Percentiles rank a stretch among this genome's conserved stretches.
These are phyloP conservation scores for Stegophylla sp. DNA, from an alignment of 2,888 invertebrate species.

Conservation along the genomic window DNA sequence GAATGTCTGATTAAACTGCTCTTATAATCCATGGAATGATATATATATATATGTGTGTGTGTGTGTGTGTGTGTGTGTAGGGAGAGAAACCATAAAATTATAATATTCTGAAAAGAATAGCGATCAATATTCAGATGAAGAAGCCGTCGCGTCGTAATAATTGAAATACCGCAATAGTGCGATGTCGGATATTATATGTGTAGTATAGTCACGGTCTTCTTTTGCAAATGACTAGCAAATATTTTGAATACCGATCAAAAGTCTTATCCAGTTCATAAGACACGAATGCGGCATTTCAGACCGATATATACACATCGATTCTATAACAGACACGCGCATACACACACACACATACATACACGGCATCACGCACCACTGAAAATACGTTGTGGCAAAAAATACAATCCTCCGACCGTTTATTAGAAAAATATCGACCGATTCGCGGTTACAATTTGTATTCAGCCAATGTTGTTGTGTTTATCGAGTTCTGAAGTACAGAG, in stretches of 20 bases:
- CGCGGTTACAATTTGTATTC: slow-evolving; percentile 29
- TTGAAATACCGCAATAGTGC: slow-evolving; percentile 41
- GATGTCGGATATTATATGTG: background rate
- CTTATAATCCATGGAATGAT: background rate
- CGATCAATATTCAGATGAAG: slow-evolving; percentile 24
- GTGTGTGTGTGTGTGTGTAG: background rate
- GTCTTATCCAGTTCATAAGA: slow-evolving; percentile 41
- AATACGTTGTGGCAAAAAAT: slow-evolving; percentile 14
- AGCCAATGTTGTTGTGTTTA: slow-evolving; percentile 22
- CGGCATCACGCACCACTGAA: background rate
- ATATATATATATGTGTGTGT: background rate
- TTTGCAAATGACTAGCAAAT: slow-evolving; percentile 39
- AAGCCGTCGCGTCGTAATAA: background rate
- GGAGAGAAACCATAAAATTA: background rate
- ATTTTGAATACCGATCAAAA: slow-evolving; percentile 33
- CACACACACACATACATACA: background rate
- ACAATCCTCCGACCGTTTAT: slow-evolving; percentile 24
- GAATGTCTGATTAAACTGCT: slow-evolving; percentile 9
- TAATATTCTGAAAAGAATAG: background rate
- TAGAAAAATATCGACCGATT: slow-evolving; percentile 36
- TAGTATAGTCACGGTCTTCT: slow-evolving; percentile 2
- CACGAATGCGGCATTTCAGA: slow-evolving; percentile 24
- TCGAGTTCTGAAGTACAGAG: background rate
- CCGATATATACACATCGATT: background rate
- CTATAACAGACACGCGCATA: background rate